Evolutionary conservation across 2,888 invertebrate genomes (phyloP), one percentile per base, ranked within the genome.

Genomic region (Patella depressa): DNA sequence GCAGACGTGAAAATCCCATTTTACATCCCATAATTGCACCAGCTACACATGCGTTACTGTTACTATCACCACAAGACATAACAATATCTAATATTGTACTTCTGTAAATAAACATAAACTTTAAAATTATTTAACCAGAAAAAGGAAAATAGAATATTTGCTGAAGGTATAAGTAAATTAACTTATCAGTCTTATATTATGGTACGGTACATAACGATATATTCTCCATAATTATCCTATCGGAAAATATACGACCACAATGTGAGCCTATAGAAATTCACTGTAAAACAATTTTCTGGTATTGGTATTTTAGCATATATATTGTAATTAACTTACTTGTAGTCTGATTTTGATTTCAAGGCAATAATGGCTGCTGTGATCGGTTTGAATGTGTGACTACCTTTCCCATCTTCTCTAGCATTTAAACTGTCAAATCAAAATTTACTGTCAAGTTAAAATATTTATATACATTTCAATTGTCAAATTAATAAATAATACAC

Each of bases 21-120:
- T 85, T 84, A 82, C 89, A 88, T 0, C 91, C 91, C 17, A 91
- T 83, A 11, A 91, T 76, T 14, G 91, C 90, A 29, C 91, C 91
- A 45, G 89, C 88, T 24, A 91, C 86, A 84, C 90, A 89, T 4
- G 87, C 87, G 80, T 89, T 89, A 78, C 89, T 88, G 81, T 87
- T 90, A 79, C 90, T 88, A 81, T 90, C 90, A 17, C 90, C 91
- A n/a, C 89, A 91, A 78, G 86, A 85, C 83, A 88, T 85, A 29
- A 90, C 80, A 19, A 91, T 81, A 73, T 82, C 83, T 73, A 85
- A 85, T 77, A 91, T 80, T 24, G 84, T 83, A 11, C 85, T 80
- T 77, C 90, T 91, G 84, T 9, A 83, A 81, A 45, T 9, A 45
- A 45, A 45, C 45, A 45, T 45, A 45, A 45, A 45, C 9, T 45